A percentile compares a stretch with the other conserved stretches of the same genome.
These are phyloP conservation scores for Catostomus latipinnis DNA, from an alignment of 2,797 vertebrate species.

Conservation along the genomic window DNA sequence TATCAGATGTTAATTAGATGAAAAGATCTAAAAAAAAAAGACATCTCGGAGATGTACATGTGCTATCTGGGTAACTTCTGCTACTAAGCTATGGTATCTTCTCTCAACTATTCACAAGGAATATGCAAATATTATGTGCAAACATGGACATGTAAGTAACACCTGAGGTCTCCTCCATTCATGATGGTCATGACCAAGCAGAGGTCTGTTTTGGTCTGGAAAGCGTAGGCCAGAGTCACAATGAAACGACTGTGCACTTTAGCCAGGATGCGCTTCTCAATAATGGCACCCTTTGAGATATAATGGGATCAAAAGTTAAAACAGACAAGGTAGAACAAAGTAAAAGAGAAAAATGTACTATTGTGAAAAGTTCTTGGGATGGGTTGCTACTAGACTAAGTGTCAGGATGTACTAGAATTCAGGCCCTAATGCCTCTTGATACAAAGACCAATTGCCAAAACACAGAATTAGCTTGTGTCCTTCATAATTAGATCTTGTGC, in stretches of 20 bases:
- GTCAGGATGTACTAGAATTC: not conserved
- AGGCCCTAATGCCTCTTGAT: not conserved
- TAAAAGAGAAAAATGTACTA: not conserved
- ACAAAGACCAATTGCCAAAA: not conserved
- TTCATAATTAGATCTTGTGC: not conserved
- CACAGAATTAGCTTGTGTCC: not conserved
- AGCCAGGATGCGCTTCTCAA: slow-evolving; percentile 81
- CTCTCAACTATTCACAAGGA: no score
- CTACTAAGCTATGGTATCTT: no score
- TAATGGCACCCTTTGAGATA: slow-evolving; percentile 75
- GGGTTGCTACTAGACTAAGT: not conserved
- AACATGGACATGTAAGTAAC: slow-evolving; percentile 11
- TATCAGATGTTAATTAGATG: no score
- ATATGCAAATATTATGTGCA: not conserved
- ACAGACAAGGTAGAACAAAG: not conserved
- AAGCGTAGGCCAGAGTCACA: slow-evolving; percentile 79
- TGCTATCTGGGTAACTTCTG: no score
- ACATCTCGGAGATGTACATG: no score
- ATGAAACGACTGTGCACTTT: slow-evolving; percentile 84
- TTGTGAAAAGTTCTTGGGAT: not conserved
- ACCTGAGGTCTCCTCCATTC: slow-evolving; percentile 84
- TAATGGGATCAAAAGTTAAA: slow-evolving; percentile 12
- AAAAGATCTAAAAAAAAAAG: no score
- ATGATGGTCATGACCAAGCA: slow-evolving; percentile 84
- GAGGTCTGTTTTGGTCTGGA: slow-evolving; percentile 82